A percentile compares a stretch with the other conserved stretches of the same genome.
These are phyloP conservation scores for Hirtodrosophila alboralis DNA, from an alignment of 2,888 invertebrate genomes.

Conservation along the genomic window DNA sequence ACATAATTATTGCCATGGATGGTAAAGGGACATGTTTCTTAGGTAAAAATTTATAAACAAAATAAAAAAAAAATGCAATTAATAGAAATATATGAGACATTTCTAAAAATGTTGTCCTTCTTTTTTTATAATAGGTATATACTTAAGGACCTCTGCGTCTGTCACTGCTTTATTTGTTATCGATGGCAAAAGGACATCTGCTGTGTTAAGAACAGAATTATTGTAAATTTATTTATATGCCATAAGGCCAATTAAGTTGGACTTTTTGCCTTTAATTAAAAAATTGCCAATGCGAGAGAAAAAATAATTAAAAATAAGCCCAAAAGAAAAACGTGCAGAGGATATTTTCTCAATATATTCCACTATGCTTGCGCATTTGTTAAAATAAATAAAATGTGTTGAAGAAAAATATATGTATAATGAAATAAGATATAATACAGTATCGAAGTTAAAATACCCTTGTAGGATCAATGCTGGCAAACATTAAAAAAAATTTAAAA, in stretches of 20 bases:
- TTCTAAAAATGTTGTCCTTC: too few species aligned
- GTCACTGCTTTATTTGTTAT: conserved; percentile 2
- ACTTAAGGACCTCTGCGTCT: neutral
- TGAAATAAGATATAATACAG: too few species aligned
- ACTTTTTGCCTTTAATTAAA: conserved; percentile 65
- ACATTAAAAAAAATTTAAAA: too few species aligned
- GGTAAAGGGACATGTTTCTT: conserved; percentile 1
- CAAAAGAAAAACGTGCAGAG: conserved; percentile 45
- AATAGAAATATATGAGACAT: too few species aligned
- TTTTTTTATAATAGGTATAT: too few species aligned
- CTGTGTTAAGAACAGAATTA: conserved; percentile 42
- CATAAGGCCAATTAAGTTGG: conserved; percentile 65
- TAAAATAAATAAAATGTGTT: conserved; percentile 49
- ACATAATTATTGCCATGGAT: neutral
- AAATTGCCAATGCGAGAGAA: conserved; percentile 75
- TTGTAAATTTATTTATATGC: conserved; percentile 71
- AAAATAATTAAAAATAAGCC: conserved; percentile 75
- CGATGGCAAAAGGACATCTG: conserved; percentile 5
- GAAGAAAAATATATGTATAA: conserved; percentile 9
- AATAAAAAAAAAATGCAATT: neutral
- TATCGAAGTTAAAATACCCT: too few species aligned
- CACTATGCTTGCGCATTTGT: conserved; percentile 16
- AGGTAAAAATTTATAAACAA: conserved; percentile 3
- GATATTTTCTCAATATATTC: conserved; percentile 34
- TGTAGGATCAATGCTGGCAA: too few species aligned